Conservation (phyloP, 1,140 invertebrate genomes). For the Zaprionus lachaisei region DNA sequence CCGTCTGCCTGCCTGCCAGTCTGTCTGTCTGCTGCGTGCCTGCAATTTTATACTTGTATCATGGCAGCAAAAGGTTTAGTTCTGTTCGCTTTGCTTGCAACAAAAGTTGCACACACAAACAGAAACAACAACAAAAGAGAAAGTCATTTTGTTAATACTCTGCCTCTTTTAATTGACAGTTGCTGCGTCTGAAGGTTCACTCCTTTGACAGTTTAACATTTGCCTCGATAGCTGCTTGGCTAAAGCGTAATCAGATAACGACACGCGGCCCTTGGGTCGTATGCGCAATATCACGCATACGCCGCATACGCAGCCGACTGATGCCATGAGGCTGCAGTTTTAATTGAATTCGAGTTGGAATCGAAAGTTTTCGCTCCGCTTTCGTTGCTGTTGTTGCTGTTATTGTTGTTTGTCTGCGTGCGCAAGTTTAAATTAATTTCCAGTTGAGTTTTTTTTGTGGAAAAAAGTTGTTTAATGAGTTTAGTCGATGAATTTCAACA, state of each 20-base stretch:
- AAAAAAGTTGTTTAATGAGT: slow-evolving; percentile 73
- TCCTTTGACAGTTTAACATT: slow-evolving; percentile 58
- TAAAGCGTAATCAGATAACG: slow-evolving; percentile 34
- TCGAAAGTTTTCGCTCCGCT: slow-evolving; percentile 55
- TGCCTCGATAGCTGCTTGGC: slow-evolving; percentile 6
- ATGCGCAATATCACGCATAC: slow-evolving; percentile 77
- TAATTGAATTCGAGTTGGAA: slow-evolving; percentile 71
- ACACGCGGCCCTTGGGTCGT: slow-evolving; percentile 55
- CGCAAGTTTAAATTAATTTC: slow-evolving; percentile 75
- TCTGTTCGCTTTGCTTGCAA: slow-evolving; percentile 2
- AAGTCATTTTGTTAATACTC: slow-evolving; percentile 67
- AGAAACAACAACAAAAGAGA: slow-evolving; percentile 55
- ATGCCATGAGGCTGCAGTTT: slow-evolving; percentile 64
- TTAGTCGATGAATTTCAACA: slow-evolving; percentile 68
- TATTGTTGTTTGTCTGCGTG: slow-evolving; percentile 34
- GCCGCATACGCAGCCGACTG: slow-evolving; percentile 29
- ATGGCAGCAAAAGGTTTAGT: slow-evolving; percentile 27
- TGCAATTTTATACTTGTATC: slow-evolving; percentile 26
- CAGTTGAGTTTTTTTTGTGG: slow-evolving; percentile 46
- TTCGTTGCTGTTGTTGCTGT: slow-evolving; percentile 7
- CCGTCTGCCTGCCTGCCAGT: background rate
- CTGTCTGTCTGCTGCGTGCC: background rate
- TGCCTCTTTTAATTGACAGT: slow-evolving; percentile 46
- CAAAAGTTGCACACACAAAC: slow-evolving; percentile 12
- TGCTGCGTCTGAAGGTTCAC: slow-evolving; percentile 47